phyloP scores from a whole-genome alignment of 2,888 invertebrate genomes.

The Rhagonycha lutea region DNA sequence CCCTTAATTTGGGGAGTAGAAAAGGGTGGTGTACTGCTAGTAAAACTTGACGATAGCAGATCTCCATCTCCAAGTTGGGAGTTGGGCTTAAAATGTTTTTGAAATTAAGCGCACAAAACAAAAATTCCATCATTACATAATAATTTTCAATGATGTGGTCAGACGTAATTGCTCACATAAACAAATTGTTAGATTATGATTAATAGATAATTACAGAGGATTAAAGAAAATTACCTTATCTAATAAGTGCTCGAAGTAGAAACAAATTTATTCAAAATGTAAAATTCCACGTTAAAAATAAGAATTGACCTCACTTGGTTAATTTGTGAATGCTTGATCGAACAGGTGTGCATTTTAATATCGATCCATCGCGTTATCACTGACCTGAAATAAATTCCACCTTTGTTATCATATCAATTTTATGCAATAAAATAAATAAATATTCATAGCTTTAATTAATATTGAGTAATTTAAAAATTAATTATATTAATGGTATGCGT shows the following conservation, averaged over 20 bases:
- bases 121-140: neutral
- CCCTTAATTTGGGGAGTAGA: too few relatives aligned
- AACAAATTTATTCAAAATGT: neutral
- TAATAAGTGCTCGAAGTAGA: neutral
- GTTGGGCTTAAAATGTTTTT: neutral
- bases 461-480: neutral
- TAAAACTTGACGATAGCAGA: too few relatives aligned
- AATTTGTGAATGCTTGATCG: neutral
- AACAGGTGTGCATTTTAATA: neutral
- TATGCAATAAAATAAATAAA: neutral
- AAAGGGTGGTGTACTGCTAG: too few relatives aligned
- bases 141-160: neutral
- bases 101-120: neutral
- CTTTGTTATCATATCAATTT: neutral
- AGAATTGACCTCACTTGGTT: neutral
- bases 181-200: neutral
- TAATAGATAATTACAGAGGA: neutral
- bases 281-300: neutral
- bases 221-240: neutral
- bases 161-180: neutral
- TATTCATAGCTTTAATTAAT: neutral
- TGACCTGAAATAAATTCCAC: neutral
- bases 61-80: too few relatives aligned
- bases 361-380: neutral
- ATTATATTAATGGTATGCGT: slow-evolving; percentile 19